Percentiles rank a stretch among this genome's conserved stretches.
phyloP scores from a whole-genome alignment of 2,888 invertebrate genomes.

The Pegoplata infirma region DNA sequence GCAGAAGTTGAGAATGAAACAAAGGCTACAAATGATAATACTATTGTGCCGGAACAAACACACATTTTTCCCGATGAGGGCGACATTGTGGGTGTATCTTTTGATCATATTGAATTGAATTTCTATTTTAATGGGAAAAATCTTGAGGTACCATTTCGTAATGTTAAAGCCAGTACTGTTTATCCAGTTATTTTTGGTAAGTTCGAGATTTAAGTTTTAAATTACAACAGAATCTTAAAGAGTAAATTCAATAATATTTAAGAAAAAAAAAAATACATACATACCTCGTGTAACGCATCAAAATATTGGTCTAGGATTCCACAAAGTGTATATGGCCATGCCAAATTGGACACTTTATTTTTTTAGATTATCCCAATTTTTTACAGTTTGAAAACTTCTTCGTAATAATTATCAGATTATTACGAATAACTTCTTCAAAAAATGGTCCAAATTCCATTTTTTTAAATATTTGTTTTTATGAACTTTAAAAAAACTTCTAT shows the following conservation, averaged over 20 bases:
- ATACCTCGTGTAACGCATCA: too few relatives aligned
- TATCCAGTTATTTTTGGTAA: conserved; percentile 96
- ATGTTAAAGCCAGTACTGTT: conserved; percentile 90
- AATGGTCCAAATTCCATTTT: too few relatives aligned
- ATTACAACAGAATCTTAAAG: neutral
- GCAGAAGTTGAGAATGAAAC: conserved; percentile 48
- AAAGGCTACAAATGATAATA: conserved; percentile 2
- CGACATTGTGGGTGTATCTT: conserved; percentile 90
- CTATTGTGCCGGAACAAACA: conserved; percentile 62
- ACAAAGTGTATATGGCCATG: too few relatives aligned
- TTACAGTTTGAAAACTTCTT: too few relatives aligned
- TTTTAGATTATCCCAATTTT: too few relatives aligned
- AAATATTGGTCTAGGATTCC: too few relatives aligned
- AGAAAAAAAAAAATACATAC: too few relatives aligned
- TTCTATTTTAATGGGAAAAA: conserved; percentile 95
- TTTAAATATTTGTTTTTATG: too few relatives aligned
- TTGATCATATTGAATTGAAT: conserved; percentile 96
- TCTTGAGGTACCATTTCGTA: conserved; percentile 90
- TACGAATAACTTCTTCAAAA: too few relatives aligned
- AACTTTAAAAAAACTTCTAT: too few relatives aligned
- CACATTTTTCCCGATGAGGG: conserved; percentile 88
- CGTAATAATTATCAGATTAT: too few relatives aligned
- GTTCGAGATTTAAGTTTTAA: conserved; percentile 65
- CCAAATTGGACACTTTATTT: too few relatives aligned
- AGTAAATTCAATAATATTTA: neutral